These are phyloP conservation scores for Aramus guarauna DNA, from an alignment of 2,113 vertebrate species.

Conservation along the genomic window DNA sequence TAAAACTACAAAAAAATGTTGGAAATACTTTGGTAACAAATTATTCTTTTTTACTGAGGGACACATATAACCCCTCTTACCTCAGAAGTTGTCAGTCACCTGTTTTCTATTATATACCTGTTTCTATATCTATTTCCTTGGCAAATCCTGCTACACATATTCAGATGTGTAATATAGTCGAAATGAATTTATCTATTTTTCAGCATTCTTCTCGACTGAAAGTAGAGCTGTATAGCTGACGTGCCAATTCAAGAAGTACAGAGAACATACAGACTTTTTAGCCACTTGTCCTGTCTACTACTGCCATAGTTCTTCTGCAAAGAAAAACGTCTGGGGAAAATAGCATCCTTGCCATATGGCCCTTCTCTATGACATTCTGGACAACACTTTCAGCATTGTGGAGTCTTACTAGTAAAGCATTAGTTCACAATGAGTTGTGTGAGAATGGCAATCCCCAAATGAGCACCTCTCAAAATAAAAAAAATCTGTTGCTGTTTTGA, in stretches of 20 bases:
- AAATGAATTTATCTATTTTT: neutral
- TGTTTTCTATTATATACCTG: neutral
- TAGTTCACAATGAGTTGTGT: neutral
- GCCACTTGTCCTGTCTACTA: neutral
- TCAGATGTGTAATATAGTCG: neutral
- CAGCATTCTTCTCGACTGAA: neutral
- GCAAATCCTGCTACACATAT: neutral
- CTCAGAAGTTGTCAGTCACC: neutral
- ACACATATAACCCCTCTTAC: accelerated
- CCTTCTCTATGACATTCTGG: neutral
- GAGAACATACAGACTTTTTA: neutral
- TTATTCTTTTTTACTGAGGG: neutral
- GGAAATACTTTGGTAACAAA: neutral
- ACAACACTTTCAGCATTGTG: neutral
- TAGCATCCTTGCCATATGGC: neutral
- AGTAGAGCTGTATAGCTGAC: neutral
- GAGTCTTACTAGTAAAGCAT: neutral
- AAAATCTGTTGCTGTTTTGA: neutral
- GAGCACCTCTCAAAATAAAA: neutral
- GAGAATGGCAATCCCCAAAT: neutral
- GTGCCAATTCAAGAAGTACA: neutral
- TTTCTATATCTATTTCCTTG: neutral
- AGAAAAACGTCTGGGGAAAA: neutral
- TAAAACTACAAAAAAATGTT: neutral
- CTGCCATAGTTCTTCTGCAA: neutral